Conservation (phyloP, 2,797 vertebrate species). For the Rhinatrema bivittatum region DNA sequence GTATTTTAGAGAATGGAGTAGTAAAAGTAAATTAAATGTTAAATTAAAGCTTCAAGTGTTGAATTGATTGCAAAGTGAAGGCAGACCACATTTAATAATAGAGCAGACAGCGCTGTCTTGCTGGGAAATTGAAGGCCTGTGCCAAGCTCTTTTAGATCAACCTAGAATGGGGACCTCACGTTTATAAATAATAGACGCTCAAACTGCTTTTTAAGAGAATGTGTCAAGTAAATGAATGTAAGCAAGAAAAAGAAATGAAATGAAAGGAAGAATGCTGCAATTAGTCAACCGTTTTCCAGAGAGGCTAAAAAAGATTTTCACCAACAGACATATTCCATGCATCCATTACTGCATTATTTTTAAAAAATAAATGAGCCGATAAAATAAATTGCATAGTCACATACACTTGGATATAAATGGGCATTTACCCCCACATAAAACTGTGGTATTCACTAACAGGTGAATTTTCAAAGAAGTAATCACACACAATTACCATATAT, state of each 20-base stretch:
- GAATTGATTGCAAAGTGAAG: not conserved
- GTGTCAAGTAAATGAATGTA: slow-evolving; percentile 9
- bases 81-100: slow-evolving; percentile 3
- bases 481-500: too few relatives aligned
- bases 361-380: slow-evolving; percentile 10
- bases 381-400: too few relatives aligned
- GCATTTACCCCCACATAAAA: too few relatives aligned
- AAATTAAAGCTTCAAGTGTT: slow-evolving; percentile 9
- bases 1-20: slow-evolving; percentile 1
- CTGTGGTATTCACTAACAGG: too few relatives aligned
- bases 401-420: too few relatives aligned
- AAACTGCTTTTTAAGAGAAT: slow-evolving; percentile 1
- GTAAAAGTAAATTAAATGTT: slow-evolving; percentile 3
- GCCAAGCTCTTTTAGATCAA: slow-evolving; percentile 10
- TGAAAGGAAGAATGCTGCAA: slow-evolving; percentile 2
- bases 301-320: slow-evolving; percentile 14
- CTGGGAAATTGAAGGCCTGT: slow-evolving; percentile 1
- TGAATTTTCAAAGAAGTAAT: too few relatives aligned
- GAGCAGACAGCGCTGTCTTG: not conserved
- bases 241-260: not conserved
- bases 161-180: not conserved
- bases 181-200: slow-evolving; percentile 24
- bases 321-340: not conserved
- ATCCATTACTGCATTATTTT: slow-evolving; percentile 14
- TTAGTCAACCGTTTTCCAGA: slow-evolving; percentile 9